A percentile compares a stretch with the other conserved stretches of the same genome.
Evolutionary conservation across 2,113 vertebrate species (phyloP).

Genomic region (Thinocorus orbignyianus): DNA sequence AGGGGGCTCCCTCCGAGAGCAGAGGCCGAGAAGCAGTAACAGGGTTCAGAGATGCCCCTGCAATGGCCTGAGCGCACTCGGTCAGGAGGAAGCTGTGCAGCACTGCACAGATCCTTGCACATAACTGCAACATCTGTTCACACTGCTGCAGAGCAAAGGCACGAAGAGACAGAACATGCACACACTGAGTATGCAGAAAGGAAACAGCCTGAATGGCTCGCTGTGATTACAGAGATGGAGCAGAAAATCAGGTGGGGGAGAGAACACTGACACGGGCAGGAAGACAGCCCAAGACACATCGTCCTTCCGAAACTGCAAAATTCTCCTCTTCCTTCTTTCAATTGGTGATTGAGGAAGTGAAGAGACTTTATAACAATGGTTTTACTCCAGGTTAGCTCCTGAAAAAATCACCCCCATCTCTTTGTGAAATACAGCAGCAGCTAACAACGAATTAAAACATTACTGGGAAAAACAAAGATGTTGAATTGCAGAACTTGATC

Average conservation of each 20-base stretch:
- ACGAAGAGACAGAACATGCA: background rate
- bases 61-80: rapidly evolving
- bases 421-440: background rate
- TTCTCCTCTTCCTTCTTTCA: too few relatives aligned
- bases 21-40: background rate
- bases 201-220: background rate
- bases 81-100: background rate
- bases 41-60: background rate
- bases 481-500: background rate
- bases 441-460: background rate
- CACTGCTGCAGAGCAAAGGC: background rate
- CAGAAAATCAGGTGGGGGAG: background rate
- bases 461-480: background rate
- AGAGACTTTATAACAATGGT: background rate
- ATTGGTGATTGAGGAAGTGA: too few relatives aligned
- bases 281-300: background rate
- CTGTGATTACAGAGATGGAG: background rate
- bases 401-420: background rate
- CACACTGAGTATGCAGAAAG: background rate
- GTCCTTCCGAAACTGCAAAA: background rate
- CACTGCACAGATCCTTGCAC: background rate
- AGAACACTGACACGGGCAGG: background rate
- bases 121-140: too few relatives aligned
- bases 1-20: background rate
- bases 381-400: background rate